Conservation (phyloP, 2,888 invertebrate species). For the Timandra comae region DNA sequence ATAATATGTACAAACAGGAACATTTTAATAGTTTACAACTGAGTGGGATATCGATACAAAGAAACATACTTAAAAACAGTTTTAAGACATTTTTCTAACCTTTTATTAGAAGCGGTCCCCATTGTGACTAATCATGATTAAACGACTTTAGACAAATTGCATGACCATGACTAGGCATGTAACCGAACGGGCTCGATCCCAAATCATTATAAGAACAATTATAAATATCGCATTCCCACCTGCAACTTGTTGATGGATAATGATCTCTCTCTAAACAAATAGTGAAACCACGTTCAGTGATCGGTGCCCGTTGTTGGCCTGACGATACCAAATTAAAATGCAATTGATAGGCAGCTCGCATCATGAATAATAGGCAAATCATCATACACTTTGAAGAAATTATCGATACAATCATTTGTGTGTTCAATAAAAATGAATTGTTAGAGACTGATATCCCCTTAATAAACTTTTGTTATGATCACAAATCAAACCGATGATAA, state of each 20-base stretch:
- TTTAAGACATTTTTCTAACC: conserved; percentile 60
- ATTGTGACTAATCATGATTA: conserved; percentile 77
- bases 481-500: too few species aligned
- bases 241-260: conserved; percentile 71
- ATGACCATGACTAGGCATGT: conserved; percentile 74
- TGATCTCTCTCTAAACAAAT: conserved; percentile 71
- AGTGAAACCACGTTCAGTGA: conserved; percentile 45
- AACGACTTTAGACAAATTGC: conserved; percentile 77
- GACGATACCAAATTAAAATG: conserved; percentile 33
- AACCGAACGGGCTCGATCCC: conserved; percentile 58
- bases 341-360: conserved; percentile 28
- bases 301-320: conserved; percentile 34
- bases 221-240: conserved; percentile 74
- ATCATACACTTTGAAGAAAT: conserved; percentile 2
- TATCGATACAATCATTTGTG: conserved; percentile 11
- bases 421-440: conserved; percentile 1
- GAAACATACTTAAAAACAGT: conserved; percentile 27
- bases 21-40: too few species aligned
- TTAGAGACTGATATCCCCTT: too few species aligned
- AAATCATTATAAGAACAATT: conserved; percentile 76
- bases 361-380: not conserved
- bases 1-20: too few species aligned
- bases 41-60: too few species aligned
- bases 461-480: too few species aligned
- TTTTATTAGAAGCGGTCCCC: conserved; percentile 65